These are phyloP conservation scores for Poeciliopsis infans DNA, from an alignment of 2,797 vertebrate species.

Conservation along the genomic window DNA sequence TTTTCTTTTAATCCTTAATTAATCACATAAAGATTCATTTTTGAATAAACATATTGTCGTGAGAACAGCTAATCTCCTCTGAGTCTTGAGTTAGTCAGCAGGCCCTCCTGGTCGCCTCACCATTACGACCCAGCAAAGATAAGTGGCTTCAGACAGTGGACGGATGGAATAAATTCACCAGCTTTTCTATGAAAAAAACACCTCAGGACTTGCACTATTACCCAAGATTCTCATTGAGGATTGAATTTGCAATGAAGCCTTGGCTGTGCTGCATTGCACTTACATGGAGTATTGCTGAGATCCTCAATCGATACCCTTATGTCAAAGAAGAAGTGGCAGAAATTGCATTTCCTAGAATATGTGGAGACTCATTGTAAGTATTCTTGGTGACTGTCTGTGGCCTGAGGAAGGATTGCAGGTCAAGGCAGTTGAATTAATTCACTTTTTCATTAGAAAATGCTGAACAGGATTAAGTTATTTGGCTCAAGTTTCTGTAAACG, in stretches of 20 bases:
- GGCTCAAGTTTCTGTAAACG: not conserved
- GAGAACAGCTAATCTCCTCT: not conserved
- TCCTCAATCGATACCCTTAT: not conserved
- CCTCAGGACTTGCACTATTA: not conserved
- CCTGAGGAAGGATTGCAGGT: not conserved
- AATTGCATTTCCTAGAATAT: not conserved
- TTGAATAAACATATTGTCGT: not conserved
- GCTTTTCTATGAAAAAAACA: not conserved
- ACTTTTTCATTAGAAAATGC: not conserved
- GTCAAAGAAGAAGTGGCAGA: not conserved
- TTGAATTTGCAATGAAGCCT: not conserved
- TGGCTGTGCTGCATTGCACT: not conserved
- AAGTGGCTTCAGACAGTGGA: not conserved
- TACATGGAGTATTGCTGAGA: not conserved
- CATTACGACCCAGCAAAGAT: not conserved
- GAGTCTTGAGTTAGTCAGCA: not conserved
- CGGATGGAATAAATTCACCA: not conserved
- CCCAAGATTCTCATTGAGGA: not conserved
- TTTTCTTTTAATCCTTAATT: not conserved
- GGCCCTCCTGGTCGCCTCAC: not conserved
- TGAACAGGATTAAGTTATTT: not conserved
- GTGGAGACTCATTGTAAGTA: not conserved
- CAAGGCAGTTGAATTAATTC: not conserved
- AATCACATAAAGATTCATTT: not conserved
- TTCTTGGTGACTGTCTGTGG: not conserved